Evolutionary conservation across 2,797 vertebrate genomes (phyloP), one percentile per base, ranked within the genome.

Genomic region (Hydrocynus forskahlii): DNA sequence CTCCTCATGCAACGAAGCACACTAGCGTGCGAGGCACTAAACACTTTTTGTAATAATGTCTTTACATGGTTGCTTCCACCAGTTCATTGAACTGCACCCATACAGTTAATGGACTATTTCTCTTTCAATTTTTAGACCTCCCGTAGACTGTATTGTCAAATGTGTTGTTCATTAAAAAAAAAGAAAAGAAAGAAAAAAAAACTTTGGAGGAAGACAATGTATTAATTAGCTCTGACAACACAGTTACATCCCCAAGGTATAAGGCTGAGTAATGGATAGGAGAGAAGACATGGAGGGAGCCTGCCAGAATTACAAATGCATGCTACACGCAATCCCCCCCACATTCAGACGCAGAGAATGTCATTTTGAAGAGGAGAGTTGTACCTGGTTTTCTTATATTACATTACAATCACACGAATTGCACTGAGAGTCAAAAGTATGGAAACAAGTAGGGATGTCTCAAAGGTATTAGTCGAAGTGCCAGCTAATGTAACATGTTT

Each of bases 141-240:
- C 72, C 60, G 57, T 54, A 64, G 63, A 38, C 40, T 80, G n/a
- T 68, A 76, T 78, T 52, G 69, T 77, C 54, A 45, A 68, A 80
- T 54, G 40, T 76, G 81, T 64, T 76, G 78, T 40, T 70, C 23
- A 66, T 71, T 81, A 62, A 62, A 62, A 71, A 73, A 55, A n/a
- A n/a, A n/a, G n/a, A n/a, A n/a, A n/a, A n/a, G n/a, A n/a, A n/a
- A n/a, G n/a, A n/a, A 40, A 59, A 59, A 62, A 57, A 76, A 62
- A 48, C 25, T 64, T 63, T 5, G 12, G 25, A 75, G 1, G 16
- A 62, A 59, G 68, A 40, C n/a, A 25, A 71, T 75, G 40, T 45
- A 60, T 55, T 76, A 81, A 70, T 82, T 82, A 75, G n/a, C n/a
- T 84, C 75, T 55, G 60, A 82, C 48, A 69, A 25, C 71, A 63